Percentiles rank a stretch among this genome's conserved stretches.
Evolutionary conservation across 2,113 vertebrate species (phyloP).

Genomic region (Desmodus rotundus): DNA sequence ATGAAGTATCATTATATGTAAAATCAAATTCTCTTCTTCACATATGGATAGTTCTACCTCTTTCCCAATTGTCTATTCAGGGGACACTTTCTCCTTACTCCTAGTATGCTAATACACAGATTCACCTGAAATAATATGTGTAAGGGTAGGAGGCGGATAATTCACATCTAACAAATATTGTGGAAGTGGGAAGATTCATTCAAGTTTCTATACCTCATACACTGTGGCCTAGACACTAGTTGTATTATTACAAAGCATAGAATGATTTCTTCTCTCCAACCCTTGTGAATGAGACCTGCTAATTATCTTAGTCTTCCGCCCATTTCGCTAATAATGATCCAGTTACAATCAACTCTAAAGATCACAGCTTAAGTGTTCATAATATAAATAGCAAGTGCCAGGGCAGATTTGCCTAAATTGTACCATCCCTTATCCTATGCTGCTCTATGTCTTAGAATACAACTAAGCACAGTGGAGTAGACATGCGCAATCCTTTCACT

Average conservation of each 20-base stretch:
- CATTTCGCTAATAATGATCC: conserved; percentile 22
- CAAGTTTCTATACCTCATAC: neutral
- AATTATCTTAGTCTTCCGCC: neutral
- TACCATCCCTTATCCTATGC: neutral
- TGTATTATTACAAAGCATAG: neutral
- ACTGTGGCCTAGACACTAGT: neutral
- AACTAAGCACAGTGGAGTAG: neutral
- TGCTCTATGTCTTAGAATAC: neutral
- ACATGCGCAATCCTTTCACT: neutral
- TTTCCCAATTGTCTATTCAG: neutral
- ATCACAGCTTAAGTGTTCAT: neutral
- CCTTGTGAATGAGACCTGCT: neutral
- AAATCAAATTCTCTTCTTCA: conserved; percentile 4
- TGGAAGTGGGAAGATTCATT: neutral
- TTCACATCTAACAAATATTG: neutral
- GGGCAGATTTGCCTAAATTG: neutral
- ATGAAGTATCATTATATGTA: neutral
- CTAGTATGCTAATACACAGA: neutral
- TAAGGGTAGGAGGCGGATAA: neutral
- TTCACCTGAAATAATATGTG: neutral
- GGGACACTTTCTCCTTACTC: neutral
- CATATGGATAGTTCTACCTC: neutral
- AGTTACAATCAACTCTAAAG: neutral
- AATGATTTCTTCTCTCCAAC: neutral
- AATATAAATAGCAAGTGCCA: neutral